These are phyloP conservation scores for Pachyseris speciosa DNA, from an alignment of 64 coral and sea anemone genomes.

Conservation along the genomic window DNA sequence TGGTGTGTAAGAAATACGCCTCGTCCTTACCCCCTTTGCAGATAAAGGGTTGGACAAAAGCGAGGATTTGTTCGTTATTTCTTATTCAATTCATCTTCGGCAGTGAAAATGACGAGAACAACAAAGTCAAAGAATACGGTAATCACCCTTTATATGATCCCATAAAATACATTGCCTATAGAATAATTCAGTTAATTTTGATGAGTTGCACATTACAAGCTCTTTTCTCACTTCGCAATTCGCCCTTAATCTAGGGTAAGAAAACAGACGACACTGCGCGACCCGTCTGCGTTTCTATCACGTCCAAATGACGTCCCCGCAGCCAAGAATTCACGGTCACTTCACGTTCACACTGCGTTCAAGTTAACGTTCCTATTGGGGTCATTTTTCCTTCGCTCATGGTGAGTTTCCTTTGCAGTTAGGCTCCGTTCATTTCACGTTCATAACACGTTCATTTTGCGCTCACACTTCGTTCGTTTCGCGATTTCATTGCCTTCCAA, in stretches of 20 bases:
- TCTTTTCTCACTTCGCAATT: background rate
- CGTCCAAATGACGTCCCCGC: background rate
- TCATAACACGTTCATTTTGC: background rate
- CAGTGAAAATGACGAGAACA: background rate
- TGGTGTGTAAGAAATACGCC: too few species aligned
- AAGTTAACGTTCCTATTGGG: too few species aligned
- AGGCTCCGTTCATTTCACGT: background rate
- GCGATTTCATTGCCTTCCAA: background rate
- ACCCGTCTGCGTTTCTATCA: background rate
- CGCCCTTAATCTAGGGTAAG: too few species aligned
- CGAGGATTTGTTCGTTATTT: too few species aligned
- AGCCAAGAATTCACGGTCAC: background rate
- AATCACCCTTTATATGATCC: conserved; percentile 34
- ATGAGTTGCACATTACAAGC: background rate
- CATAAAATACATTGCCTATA: conserved; percentile 36
- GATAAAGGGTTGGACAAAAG: too few species aligned
- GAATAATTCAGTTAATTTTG: conserved; percentile 16
- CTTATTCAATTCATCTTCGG: too few species aligned
- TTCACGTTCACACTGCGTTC: background rate
- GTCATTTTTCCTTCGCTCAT: too few species aligned
- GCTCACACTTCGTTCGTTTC: background rate
- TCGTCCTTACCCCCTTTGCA: too few species aligned
- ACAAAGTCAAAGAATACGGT: background rate
- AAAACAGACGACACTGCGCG: background rate
- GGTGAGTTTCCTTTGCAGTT: too few species aligned